phyloP scores from a whole-genome alignment of 2,888 invertebrate species.

The Drosophila merina region DNA sequence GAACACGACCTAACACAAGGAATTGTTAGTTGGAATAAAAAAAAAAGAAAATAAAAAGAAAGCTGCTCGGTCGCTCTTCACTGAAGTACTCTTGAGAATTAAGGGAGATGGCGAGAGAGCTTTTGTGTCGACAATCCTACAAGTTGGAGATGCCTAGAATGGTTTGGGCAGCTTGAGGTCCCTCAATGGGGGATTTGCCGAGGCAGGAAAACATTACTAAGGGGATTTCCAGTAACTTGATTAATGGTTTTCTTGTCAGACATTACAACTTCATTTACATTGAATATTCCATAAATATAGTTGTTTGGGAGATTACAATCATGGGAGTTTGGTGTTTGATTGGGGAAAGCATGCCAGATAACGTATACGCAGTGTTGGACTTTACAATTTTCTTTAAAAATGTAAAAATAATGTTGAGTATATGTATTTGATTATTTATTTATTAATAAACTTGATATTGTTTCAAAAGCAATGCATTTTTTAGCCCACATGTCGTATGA shows the following conservation, averaged over 20 bases:
- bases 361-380: not conserved
- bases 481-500: not conserved
- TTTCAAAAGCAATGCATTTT: not conserved
- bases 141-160: conserved; percentile 34
- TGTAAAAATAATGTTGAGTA: no score
- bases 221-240: conserved; percentile 10
- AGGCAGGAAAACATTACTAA: not conserved
- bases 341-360: not conserved
- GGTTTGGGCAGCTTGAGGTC: conserved; percentile 29
- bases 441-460: not conserved
- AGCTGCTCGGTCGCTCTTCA: conserved; percentile 39
- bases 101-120: conserved; percentile 42
- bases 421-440: no score
- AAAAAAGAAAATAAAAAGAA: conserved; percentile 2
- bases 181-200: conserved; percentile 22
- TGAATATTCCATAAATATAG: conserved; percentile 1
- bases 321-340: not conserved
- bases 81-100: conserved; percentile 12
- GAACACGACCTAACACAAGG: conserved; percentile 74
- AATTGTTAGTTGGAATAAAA: conserved; percentile 54
- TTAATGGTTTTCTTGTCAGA: conserved; percentile 29
- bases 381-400: not conserved
- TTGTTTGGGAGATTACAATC: not conserved
- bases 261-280: conserved; percentile 1
- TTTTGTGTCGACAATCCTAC: conserved; percentile 42